These are phyloP conservation scores for Dallia pectoralis DNA, from an alignment of 2,797 vertebrate genomes.

Conservation along the genomic window DNA sequence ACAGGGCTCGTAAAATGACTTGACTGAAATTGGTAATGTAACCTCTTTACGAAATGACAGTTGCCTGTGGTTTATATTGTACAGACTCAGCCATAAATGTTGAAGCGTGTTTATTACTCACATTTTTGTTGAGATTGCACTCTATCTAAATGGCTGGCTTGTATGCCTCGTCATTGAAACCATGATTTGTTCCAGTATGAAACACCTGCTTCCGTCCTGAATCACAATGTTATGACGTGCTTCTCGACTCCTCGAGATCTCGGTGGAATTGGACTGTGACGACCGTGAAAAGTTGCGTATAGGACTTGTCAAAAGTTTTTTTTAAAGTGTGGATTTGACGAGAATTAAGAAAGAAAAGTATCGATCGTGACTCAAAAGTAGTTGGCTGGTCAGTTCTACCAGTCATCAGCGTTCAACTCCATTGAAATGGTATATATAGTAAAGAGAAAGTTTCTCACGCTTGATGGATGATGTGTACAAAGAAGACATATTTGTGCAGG, in stretches of 20 bases:
- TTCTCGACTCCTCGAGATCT: constrained; percentile 48
- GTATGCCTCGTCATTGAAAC: constrained; percentile 37
- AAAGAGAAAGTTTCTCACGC: background rate
- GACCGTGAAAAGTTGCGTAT: background rate
- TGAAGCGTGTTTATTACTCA: constrained; percentile 8
- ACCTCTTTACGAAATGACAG: constrained; percentile 21
- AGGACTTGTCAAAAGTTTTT: too few relatives aligned
- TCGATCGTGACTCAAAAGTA: too few relatives aligned
- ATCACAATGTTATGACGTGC: constrained; percentile 50
- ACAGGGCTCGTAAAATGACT: constrained; percentile 49
- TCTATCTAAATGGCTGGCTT: constrained; percentile 25
- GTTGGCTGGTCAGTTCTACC: too few relatives aligned
- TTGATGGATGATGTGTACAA: background rate
- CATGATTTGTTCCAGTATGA: constrained; percentile 42
- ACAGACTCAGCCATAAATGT: constrained; percentile 30
- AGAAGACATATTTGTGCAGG: background rate
- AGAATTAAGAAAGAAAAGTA: too few relatives aligned
- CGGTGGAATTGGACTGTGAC: constrained; percentile 27
- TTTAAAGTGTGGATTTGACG: too few relatives aligned
- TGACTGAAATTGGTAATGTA: constrained; percentile 46
- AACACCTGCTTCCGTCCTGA: constrained; percentile 44
- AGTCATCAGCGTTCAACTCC: too few relatives aligned
- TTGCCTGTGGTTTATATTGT: constrained; percentile 23
- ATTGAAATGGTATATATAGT: too few relatives aligned
- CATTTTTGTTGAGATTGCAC: constrained; percentile 16